phyloP scores from a whole-genome alignment of 1,140 invertebrate species.

The Drosophila triauraria region DNA sequence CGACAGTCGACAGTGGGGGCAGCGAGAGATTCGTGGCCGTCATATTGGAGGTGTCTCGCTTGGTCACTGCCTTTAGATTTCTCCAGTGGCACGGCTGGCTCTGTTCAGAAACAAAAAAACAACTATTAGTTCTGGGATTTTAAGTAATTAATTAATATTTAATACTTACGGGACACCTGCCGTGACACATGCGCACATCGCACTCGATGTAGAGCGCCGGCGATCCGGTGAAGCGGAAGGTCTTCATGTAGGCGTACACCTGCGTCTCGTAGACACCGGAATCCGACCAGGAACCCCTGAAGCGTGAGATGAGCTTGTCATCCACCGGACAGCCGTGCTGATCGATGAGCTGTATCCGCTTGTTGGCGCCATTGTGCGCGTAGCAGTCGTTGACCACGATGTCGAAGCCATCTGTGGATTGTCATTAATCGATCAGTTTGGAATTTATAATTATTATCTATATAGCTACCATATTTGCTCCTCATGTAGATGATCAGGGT shows the following conservation, averaged over 20 bases:
- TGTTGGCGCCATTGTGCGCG: constrained; percentile 96
- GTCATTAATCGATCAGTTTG: constrained; percentile 27
- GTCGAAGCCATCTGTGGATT: constrained; percentile 94
- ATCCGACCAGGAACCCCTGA: constrained; percentile 96
- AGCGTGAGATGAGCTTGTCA: constrained; percentile 96
- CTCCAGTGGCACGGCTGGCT: constrained; percentile 97
- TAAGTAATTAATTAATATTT: background rate
- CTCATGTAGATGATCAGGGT: constrained; percentile 97
- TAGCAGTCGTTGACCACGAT: constrained; percentile 98
- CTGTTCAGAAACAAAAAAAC: constrained; percentile 85
- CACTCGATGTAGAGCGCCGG: constrained; percentile 97
- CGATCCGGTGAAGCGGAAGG: constrained; percentile 96
- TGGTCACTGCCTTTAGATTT: constrained; percentile 92
- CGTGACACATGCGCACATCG: constrained; percentile 97
- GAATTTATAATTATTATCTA: background rate
- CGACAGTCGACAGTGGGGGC: constrained; percentile 61
- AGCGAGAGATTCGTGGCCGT: constrained; percentile 62
- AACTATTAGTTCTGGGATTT: background rate
- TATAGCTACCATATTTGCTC: constrained; percentile 92
- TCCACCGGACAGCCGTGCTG: constrained; percentile 97
- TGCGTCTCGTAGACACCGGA: constrained; percentile 96
- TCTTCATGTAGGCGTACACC: constrained; percentile 98
- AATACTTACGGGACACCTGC: constrained; percentile 91
- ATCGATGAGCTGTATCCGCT: constrained; percentile 96
- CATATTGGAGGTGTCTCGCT: constrained; percentile 87